Conservation (phyloP, 2,797 vertebrate species). For the Schizothorax lantsangensis region DNA sequence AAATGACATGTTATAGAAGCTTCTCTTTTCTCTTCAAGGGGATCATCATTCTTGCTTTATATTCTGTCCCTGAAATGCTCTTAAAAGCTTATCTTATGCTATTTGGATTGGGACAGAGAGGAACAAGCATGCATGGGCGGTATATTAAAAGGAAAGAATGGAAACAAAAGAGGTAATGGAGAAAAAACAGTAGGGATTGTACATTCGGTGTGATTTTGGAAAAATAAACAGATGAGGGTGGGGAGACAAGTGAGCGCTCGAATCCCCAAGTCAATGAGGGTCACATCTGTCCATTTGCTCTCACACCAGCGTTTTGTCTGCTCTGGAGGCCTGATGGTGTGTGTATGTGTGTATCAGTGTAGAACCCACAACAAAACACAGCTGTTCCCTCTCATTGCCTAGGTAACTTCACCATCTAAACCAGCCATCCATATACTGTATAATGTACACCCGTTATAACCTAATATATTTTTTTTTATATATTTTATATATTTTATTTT, state of each 20-base stretch:
- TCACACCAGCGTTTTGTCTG: conserved; percentile 53
- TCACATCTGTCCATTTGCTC: conserved; percentile 75
- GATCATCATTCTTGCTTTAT: conserved; percentile 6
- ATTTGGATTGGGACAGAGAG: conserved; percentile 18
- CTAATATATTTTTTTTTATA: too few species aligned
- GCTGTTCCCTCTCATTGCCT: conserved; percentile 43
- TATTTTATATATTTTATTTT: too few species aligned
- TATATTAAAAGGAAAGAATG: not conserved
- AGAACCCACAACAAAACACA: conserved; percentile 48
- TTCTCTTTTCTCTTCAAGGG: not conserved
- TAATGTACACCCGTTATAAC: not conserved
- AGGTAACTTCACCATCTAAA: conserved; percentile 41
- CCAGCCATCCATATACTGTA: not conserved
- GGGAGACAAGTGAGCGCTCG: not conserved
- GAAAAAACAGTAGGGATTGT: not conserved
- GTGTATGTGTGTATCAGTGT: conserved; percentile 36
- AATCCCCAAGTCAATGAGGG: conserved; percentile 71
- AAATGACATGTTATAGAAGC: not conserved
- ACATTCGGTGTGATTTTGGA: not conserved
- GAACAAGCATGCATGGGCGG: not conserved
- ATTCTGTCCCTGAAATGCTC: not conserved
- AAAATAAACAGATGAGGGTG: not conserved
- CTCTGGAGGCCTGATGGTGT: conserved; percentile 38
- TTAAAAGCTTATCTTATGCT: conserved; percentile 4
- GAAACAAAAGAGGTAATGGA: not conserved